A percentile compares a stretch with the other conserved stretches of the same genome.
Evolutionary conservation across 1,140 invertebrate genomes (phyloP).

Genomic region (Orchestia grillus): DNA sequence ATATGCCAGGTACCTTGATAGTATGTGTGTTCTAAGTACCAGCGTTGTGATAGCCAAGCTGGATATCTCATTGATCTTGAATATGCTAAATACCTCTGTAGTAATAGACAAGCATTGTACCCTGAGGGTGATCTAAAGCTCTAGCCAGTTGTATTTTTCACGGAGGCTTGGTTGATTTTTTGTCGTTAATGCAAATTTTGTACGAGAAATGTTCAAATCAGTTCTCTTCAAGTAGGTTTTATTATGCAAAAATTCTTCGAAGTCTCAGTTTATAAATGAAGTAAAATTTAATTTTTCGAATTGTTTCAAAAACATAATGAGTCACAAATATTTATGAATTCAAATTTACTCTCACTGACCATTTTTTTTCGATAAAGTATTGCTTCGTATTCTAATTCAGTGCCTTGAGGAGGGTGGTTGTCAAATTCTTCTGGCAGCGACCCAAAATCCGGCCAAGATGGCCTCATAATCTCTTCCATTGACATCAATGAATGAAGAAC

Average conservation of each 20-base stretch:
- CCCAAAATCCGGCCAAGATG: not conserved
- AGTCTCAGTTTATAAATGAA: not conserved
- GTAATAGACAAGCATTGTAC: no score
- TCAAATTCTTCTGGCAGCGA: not conserved
- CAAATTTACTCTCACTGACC: not conserved
- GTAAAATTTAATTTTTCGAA: not conserved
- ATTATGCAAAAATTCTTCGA: not conserved
- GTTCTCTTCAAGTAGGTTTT: not conserved
- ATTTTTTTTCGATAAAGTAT: not conserved
- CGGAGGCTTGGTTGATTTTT: no score
- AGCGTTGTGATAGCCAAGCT: not conserved
- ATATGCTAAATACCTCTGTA: not conserved
- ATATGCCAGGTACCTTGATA: not conserved
- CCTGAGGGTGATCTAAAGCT: no score
- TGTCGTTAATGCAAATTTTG: no score
- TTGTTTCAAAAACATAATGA: not conserved
- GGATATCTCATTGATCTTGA: not conserved
- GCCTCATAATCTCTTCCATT: not conserved
- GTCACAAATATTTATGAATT: not conserved
- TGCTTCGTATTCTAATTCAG: not conserved
- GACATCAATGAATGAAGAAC: not conserved
- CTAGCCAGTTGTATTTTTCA: no score
- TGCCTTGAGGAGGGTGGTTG: not conserved
- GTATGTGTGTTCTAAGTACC: not conserved
- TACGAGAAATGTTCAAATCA: not conserved